A percentile compares a stretch with the other conserved stretches of the same genome.
Evolutionary conservation across 2,113 vertebrate genomes (phyloP).

Genomic region (Lucifuga dentata): DNA sequence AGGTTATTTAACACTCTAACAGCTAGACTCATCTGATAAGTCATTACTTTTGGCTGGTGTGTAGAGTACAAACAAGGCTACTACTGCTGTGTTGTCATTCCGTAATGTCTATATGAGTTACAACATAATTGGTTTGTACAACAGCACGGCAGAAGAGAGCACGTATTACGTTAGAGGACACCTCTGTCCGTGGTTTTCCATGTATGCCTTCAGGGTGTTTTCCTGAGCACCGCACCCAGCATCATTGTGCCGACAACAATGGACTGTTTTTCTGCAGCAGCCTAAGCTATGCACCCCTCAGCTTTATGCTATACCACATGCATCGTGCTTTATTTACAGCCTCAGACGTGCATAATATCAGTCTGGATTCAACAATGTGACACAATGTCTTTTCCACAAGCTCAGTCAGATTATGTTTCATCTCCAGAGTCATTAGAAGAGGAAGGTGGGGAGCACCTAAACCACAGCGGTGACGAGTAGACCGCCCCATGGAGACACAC

Average conservation of each 20-base stretch:
- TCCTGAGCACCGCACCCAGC: slow-evolving; percentile 49
- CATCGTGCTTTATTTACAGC: slow-evolving; percentile 37
- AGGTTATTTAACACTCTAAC: background rate
- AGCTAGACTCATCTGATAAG: background rate
- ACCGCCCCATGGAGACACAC: slow-evolving; percentile 42
- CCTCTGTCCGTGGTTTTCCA: slow-evolving; percentile 9
- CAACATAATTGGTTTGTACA: slow-evolving; percentile 26
- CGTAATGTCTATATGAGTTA: slow-evolving; percentile 5
- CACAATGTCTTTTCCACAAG: slow-evolving; percentile 38
- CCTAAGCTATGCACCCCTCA: slow-evolving; percentile 25
- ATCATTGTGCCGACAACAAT: slow-evolving; percentile 42
- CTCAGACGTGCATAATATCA: slow-evolving; percentile 34
- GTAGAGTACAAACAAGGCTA: slow-evolving; percentile 9
- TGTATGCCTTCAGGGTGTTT: slow-evolving; percentile 50
- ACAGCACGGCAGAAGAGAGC: slow-evolving; percentile 1
- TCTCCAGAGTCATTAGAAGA: slow-evolving; percentile 54
- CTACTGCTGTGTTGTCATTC: slow-evolving; percentile 12
- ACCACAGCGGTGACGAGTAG: slow-evolving; percentile 33
- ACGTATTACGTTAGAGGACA: slow-evolving; percentile 31
- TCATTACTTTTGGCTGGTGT: background rate
- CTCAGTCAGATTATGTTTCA: slow-evolving; percentile 54
- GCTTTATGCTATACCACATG: slow-evolving; percentile 1
- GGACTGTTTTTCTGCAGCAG: slow-evolving; percentile 45
- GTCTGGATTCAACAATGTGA: slow-evolving; percentile 34
- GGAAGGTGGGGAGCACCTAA: slow-evolving; percentile 57